Percentiles rank a stretch among this genome's conserved stretches.
These are phyloP conservation scores for Sebastes minor DNA, from an alignment of 2,797 vertebrate species.

Conservation along the genomic window DNA sequence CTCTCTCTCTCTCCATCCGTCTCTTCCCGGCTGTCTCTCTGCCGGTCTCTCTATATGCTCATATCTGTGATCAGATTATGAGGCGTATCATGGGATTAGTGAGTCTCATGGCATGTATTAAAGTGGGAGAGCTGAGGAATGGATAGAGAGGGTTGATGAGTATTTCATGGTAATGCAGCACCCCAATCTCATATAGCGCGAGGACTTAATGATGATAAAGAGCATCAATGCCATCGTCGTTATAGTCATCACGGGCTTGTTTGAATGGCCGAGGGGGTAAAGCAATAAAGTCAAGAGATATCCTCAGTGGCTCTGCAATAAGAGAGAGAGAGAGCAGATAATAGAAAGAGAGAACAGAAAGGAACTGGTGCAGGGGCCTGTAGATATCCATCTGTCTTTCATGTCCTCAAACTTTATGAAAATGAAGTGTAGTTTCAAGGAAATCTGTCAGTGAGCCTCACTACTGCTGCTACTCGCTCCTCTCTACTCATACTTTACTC, in stretches of 20 bases:
- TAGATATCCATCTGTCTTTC: conserved; percentile 43
- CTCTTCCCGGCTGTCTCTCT: not conserved
- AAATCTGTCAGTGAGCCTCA: not conserved
- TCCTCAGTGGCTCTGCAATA: conserved; percentile 27
- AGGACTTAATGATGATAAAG: conserved; percentile 66
- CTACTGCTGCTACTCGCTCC: not conserved
- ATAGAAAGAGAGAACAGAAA: conserved; percentile 24
- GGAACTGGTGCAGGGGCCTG: not conserved
- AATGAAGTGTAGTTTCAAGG: conserved; percentile 18
- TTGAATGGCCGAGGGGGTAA: conserved; percentile 44
- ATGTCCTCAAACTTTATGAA: conserved; percentile 31
- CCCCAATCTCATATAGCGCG: conserved; percentile 30
- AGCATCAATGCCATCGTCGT: conserved; percentile 49
- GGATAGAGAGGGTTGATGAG: conserved; percentile 54
- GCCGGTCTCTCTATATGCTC: conserved; percentile 45
- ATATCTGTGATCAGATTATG: conserved; percentile 78
- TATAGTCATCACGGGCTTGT: conserved; percentile 44
- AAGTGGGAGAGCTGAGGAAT: conserved; percentile 41
- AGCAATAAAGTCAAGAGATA: conserved; percentile 40
- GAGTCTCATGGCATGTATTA: conserved; percentile 59
- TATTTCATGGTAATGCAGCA: conserved; percentile 59
- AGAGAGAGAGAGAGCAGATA: conserved; percentile 10
- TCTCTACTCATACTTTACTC: not conserved
- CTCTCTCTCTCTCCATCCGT: not conserved
- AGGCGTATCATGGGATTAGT: conserved; percentile 70